Percentiles rank a stretch among this genome's conserved stretches.
phyloP scores from a whole-genome alignment of 35 echinoderm and acorn worm species.

The Ophioderma brevispina region DNA sequence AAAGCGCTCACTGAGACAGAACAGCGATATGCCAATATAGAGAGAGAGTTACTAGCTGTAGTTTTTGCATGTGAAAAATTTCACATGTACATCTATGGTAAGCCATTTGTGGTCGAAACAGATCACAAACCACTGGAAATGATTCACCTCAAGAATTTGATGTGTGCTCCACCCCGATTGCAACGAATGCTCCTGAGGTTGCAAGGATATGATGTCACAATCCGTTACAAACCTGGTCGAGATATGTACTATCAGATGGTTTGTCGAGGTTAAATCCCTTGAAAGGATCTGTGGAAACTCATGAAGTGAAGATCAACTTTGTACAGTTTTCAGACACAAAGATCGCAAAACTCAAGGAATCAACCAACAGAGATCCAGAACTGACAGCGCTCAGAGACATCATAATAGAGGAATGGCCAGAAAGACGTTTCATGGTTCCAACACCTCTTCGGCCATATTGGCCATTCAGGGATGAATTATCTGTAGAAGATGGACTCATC shows the following conservation, averaged over 20 bases:
- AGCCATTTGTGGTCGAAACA: conserved; percentile 35
- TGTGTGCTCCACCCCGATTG: conserved; percentile 31
- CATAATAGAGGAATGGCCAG: conserved; percentile 37
- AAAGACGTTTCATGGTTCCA: not conserved
- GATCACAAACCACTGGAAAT: conserved; percentile 57
- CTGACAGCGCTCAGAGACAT: not conserved
- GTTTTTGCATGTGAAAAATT: conserved; percentile 60
- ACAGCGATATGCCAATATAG: conserved; percentile 41
- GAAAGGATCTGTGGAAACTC: not conserved
- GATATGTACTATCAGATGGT: conserved; percentile 57
- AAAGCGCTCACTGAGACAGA: conserved; percentile 26
- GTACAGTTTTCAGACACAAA: conserved; percentile 16
- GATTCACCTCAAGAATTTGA: conserved; percentile 15
- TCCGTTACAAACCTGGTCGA: conserved; percentile 68
- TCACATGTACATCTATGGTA: conserved; percentile 73
- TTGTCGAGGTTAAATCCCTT: conserved; percentile 33
- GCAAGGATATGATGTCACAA: conserved; percentile 47
- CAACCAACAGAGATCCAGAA: conserved; percentile 30
- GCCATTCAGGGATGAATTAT: conserved; percentile 44
- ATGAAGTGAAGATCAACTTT: not conserved
- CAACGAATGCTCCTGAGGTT: conserved; percentile 50
- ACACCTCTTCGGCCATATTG: conserved; percentile 17
- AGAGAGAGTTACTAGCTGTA: conserved; percentile 63
- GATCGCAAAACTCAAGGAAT: not conserved
- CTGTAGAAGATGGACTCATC: conserved; percentile 30